phyloP scores from a whole-genome alignment of 2,113 vertebrate species.

The Vulpes lagopus region DNA sequence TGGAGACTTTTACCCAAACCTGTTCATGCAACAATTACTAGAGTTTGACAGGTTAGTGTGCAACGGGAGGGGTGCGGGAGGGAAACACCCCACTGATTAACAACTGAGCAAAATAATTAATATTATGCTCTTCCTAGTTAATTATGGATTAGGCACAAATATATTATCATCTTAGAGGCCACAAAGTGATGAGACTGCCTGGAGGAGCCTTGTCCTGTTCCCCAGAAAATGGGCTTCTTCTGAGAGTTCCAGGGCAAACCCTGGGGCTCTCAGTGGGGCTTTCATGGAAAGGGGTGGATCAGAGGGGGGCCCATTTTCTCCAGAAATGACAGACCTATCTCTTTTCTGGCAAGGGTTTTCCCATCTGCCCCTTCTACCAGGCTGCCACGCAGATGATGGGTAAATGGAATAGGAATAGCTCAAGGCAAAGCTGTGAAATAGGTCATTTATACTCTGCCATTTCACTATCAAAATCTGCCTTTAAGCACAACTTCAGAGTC shows the following conservation, averaged over 20 bases:
- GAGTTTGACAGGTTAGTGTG: slow-evolving; percentile 88
- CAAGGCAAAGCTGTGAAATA: slow-evolving; percentile 67
- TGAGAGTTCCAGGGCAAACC: slow-evolving; percentile 43
- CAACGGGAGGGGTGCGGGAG: slow-evolving; percentile 70
- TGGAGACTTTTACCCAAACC: slow-evolving; percentile 87
- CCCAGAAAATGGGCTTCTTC: slow-evolving; percentile 58
- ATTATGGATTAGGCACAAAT: slow-evolving; percentile 89
- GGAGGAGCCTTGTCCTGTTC: slow-evolving; percentile 63
- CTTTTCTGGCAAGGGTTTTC: slow-evolving; percentile 55
- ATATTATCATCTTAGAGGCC: slow-evolving; percentile 84
- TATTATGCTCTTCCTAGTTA: slow-evolving; percentile 89
- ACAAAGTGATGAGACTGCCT: slow-evolving; percentile 81
- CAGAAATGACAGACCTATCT: background rate
- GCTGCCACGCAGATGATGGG: background rate
- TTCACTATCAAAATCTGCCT: slow-evolving; percentile 62
- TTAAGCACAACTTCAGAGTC: slow-evolving; percentile 60
- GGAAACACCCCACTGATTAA: slow-evolving; percentile 89
- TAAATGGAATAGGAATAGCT: background rate
- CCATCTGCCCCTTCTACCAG: slow-evolving; percentile 43
- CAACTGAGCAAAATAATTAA: slow-evolving; percentile 90
- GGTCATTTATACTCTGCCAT: slow-evolving; percentile 56
- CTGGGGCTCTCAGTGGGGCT: background rate
- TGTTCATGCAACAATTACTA: slow-evolving; percentile 88
- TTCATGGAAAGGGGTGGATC: background rate
- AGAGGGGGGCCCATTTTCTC: background rate